A percentile compares a stretch with the other conserved stretches of the same genome.
Evolutionary conservation across 2,888 invertebrate genomes (phyloP).

Genomic region (Diplazon laetatorius): DNA sequence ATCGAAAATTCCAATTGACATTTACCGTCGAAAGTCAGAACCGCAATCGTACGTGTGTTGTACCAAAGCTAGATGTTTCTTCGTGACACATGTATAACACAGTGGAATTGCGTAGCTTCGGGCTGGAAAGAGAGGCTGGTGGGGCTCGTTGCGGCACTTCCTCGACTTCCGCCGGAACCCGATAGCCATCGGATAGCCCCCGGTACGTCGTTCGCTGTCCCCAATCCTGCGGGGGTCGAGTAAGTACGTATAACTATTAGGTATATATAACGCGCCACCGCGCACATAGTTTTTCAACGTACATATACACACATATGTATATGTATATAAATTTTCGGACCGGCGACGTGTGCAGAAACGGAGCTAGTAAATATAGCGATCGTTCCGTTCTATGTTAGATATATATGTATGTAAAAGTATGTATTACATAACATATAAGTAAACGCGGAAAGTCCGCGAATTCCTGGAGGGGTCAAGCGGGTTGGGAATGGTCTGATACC

Average conservation of each 20-base stretch:
- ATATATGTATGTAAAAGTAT: conserved; percentile 1
- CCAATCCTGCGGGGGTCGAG: conserved; percentile 49
- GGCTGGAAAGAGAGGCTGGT: conserved; percentile 45
- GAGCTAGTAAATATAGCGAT: conserved; percentile 48
- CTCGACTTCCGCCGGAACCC: conserved; percentile 80
- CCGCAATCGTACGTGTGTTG: neutral
- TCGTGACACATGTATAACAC: conserved; percentile 6
- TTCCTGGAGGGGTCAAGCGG: conserved; percentile 21
- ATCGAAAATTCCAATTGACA: neutral
- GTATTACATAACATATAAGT: conserved; percentile 33
- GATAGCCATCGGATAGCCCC: conserved; percentile 79
- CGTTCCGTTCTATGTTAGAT: conserved; percentile 48
- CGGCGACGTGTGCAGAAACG: conserved; percentile 39
- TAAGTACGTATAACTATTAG: conserved; percentile 13
- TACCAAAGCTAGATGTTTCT: conserved; percentile 1
- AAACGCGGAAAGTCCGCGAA: conserved; percentile 62
- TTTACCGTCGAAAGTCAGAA: neutral
- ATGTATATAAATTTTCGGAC: conserved; percentile 20
- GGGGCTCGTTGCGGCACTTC: conserved; percentile 70
- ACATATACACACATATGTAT: neutral
- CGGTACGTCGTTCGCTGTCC: conserved; percentile 66
- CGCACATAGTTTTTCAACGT: conserved; percentile 10
- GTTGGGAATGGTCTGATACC: conserved; percentile 70
- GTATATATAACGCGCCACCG: neutral
- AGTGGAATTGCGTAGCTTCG: conserved; percentile 22